Evolutionary conservation across 2,797 vertebrate genomes (phyloP).

Genomic region (Halcyon leucocephala): DNA sequence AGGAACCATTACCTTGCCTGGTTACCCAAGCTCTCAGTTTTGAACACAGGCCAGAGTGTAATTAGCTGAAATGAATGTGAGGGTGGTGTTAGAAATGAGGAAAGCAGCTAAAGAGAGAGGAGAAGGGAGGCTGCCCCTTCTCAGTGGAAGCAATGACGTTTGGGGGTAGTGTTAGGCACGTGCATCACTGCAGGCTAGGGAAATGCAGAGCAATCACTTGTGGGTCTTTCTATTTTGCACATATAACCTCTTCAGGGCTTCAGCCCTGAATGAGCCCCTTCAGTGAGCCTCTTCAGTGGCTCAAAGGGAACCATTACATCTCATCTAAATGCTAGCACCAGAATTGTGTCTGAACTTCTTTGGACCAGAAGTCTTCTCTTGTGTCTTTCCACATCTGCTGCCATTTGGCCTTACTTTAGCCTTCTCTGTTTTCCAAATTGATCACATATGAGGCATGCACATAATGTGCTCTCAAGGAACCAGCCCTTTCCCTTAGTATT

Average conservation of each 20-base stretch:
- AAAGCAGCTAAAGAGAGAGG: neutral
- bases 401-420: neutral
- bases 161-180: neutral
- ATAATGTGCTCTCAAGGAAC: neutral
- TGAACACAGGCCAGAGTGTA: neutral
- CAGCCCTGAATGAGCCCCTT: no score
- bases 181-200: neutral
- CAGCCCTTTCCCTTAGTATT: neutral
- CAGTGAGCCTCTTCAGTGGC: neutral
- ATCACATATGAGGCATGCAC: neutral
- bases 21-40: neutral
- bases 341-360: neutral
- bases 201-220: neutral
- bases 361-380: neutral
- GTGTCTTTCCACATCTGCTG: neutral
- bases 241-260: neutral
- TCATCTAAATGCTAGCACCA: neutral
- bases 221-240: neutral
- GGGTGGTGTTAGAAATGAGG: neutral
- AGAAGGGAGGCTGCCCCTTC: neutral
- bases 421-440: neutral
- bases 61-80: neutral
- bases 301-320: neutral
- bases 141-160: neutral
- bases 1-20: neutral